Evolutionary conservation across 92 coral and sea anemone species (phyloP).

Genomic region (Meandrina meandrites): DNA sequence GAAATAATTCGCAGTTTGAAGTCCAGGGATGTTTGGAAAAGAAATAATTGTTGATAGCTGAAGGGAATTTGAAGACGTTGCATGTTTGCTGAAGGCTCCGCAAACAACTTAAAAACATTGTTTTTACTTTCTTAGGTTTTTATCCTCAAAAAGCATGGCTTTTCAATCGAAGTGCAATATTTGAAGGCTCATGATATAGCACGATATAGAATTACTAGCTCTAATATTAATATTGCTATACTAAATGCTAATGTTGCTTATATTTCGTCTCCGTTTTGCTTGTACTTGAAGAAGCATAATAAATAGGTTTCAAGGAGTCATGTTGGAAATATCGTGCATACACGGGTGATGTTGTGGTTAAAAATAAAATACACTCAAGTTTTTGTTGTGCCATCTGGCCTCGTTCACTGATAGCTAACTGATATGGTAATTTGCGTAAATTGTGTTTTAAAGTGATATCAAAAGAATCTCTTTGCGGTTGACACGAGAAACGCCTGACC

Average conservation of each 20-base stretch:
- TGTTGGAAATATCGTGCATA: background rate
- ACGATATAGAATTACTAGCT: background rate
- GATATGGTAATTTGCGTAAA: background rate
- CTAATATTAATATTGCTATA: background rate
- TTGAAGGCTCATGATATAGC: background rate
- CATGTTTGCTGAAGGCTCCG: background rate
- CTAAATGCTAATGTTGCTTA: background rate
- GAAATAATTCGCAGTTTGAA: constrained; percentile 3
- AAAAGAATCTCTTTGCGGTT: background rate
- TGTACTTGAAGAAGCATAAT: background rate
- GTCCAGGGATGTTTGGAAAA: constrained; percentile 24
- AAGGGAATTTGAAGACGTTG: background rate
- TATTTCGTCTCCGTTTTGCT: background rate
- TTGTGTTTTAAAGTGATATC: background rate
- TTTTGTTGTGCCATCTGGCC: background rate
- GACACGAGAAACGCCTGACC: background rate
- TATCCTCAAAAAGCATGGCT: background rate
- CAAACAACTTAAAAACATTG: constrained; percentile 15
- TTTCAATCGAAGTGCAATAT: background rate
- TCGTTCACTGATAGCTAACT: background rate
- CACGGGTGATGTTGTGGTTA: background rate
- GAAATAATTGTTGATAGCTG: background rate
- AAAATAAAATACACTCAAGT: background rate
- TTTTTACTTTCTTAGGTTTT: background rate
- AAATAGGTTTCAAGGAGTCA: constrained; percentile 9